phyloP scores from a whole-genome alignment of 2,797 vertebrate genomes.

The Sarcophilus harrisii region DNA sequence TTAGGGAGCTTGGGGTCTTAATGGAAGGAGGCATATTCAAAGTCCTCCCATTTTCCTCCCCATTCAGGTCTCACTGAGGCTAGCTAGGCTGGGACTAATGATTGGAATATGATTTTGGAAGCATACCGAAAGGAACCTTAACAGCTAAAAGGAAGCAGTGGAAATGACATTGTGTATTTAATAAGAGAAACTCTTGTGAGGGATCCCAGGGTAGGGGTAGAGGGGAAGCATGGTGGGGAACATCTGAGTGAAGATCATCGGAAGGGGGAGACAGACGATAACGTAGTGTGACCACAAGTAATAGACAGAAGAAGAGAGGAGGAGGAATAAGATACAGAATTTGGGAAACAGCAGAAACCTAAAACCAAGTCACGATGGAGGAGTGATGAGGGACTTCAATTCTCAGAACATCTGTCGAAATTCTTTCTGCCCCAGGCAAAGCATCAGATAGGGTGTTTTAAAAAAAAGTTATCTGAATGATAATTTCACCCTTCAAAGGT shows the following conservation, averaged over 20 bases:
- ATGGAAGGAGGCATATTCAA: not conserved
- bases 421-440: not conserved
- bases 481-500: not conserved
- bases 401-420: not conserved
- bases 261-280: not conserved
- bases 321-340: not conserved
- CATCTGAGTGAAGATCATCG: not conserved
- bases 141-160: not conserved
- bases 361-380: not conserved
- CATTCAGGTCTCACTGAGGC: not conserved
- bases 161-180: not conserved
- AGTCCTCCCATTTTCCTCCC: not conserved
- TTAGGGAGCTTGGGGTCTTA: not conserved
- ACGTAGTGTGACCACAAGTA: not conserved
- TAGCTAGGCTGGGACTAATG: not conserved
- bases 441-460: not conserved
- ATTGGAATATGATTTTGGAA: not conserved
- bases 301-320: not conserved
- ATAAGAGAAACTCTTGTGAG: not conserved
- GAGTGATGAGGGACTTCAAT: not conserved
- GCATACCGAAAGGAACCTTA: not conserved
- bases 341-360: not conserved
- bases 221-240: not conserved
- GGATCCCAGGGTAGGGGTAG: not conserved
- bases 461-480: not conserved